Conservation (phyloP, 1,140 invertebrate species). For the Drosophila obscura region DNA sequence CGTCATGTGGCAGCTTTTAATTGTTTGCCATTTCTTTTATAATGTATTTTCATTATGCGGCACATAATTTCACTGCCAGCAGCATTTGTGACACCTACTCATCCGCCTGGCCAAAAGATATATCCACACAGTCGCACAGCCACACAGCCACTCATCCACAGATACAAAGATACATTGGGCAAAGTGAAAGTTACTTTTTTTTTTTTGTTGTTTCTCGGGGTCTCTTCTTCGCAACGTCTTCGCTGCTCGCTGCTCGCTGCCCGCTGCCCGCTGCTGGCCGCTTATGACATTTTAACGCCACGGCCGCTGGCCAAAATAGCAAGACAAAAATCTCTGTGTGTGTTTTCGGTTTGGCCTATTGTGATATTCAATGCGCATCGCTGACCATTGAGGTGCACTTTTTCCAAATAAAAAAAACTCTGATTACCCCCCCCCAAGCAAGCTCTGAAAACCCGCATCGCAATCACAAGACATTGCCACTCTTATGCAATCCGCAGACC, state of each 20-base stretch:
- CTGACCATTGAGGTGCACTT: slow-evolving; percentile 49
- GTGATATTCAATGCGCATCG: slow-evolving; percentile 60
- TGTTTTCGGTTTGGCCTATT: slow-evolving; percentile 17
- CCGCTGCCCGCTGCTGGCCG: slow-evolving; percentile 1
- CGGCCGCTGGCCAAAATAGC: slow-evolving; percentile 37
- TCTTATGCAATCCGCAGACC: slow-evolving; percentile 22
- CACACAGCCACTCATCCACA: slow-evolving; percentile 16
- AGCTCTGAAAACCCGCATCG: too few species aligned
- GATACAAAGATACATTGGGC: slow-evolving; percentile 32
- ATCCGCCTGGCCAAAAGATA: slow-evolving; percentile 19
- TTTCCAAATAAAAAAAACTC: slow-evolving; percentile 32
- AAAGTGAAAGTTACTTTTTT: slow-evolving; percentile 51
- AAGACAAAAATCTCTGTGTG: slow-evolving; percentile 1
- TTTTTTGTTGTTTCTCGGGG: background rate
- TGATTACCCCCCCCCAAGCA: slow-evolving; percentile 7
- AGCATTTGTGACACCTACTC: slow-evolving; percentile 70
- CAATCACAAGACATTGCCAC: slow-evolving; percentile 1
- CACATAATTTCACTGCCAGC: slow-evolving; percentile 68
- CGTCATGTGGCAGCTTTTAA: slow-evolving; percentile 34
- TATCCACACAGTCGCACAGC: slow-evolving; percentile 3
- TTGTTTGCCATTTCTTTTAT: slow-evolving; percentile 69
- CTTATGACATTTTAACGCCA: slow-evolving; percentile 56
- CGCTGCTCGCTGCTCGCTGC: background rate
- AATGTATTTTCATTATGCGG: slow-evolving; percentile 65
- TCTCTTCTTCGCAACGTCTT: slow-evolving; percentile 17